A percentile compares a stretch with the other conserved stretches of the same genome.
Evolutionary conservation across 2,113 vertebrate species (phyloP).

Genomic region (Spheniscus mendiculus): DNA sequence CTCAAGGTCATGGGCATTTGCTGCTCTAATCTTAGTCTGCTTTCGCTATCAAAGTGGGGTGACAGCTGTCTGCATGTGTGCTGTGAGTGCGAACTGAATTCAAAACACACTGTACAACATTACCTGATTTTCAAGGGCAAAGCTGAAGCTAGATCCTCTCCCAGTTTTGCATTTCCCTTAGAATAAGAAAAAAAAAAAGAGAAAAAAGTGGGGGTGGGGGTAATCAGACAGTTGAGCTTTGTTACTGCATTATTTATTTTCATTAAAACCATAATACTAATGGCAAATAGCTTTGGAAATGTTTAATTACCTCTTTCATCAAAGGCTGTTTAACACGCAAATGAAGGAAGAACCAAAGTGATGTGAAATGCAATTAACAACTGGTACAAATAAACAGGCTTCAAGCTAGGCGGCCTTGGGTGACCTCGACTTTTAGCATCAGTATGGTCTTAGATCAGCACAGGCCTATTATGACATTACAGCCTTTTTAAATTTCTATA

Average conservation of each 20-base stretch:
- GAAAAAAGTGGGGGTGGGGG: accelerated
- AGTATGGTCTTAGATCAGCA: not conserved
- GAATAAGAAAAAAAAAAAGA: not conserved
- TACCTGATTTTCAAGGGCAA: constrained; percentile 46
- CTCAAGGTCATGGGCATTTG: constrained; percentile 19
- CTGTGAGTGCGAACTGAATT: not conserved
- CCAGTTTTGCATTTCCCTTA: not conserved
- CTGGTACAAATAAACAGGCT: not conserved
- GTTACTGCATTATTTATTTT: not conserved
- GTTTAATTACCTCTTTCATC: not conserved
- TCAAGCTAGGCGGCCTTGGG: not conserved
- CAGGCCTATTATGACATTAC: not conserved
- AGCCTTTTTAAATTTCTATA: not conserved
- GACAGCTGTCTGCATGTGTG: constrained; percentile 11
- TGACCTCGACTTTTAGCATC: not conserved
- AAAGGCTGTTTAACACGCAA: not conserved
- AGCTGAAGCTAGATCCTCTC: not conserved
- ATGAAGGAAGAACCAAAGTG: not conserved
- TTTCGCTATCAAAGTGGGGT: not conserved
- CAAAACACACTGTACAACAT: not conserved
- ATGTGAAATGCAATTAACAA: not conserved
- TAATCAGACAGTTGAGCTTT: not conserved
- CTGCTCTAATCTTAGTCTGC: constrained; percentile 19
- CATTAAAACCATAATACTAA: not conserved
- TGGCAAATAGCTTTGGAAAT: not conserved